phyloP scores from a whole-genome alignment of 2,888 invertebrate species.

The Chrysomela aeneicollis region DNA sequence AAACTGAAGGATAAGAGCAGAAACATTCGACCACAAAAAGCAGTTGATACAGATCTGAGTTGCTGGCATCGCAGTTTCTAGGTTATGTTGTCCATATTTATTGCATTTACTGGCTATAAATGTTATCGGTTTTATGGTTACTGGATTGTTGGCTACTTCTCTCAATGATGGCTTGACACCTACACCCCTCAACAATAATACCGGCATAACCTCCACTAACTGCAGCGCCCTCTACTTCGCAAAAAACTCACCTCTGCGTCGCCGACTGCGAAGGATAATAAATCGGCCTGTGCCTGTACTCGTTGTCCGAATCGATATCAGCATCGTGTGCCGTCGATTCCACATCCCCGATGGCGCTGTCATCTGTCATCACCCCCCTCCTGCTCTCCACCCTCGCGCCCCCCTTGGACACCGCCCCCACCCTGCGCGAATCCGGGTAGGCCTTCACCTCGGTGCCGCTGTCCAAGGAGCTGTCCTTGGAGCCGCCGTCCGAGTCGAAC shows the following conservation, averaged over 20 bases:
- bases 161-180: too few species aligned
- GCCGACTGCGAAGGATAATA: slow-evolving; percentile 54
- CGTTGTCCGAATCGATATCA: slow-evolving; percentile 86
- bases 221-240: background rate
- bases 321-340: slow-evolving; percentile 84
- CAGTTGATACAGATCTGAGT: too few species aligned
- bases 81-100: too few species aligned
- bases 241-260: slow-evolving; percentile 36
- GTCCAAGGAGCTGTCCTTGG: slow-evolving; percentile 84
- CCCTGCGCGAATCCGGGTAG: slow-evolving; percentile 58
- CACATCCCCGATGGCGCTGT: slow-evolving; percentile 51
- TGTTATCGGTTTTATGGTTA: too few species aligned
- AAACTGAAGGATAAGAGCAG: slow-evolving; percentile 21
- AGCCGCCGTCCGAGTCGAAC: slow-evolving; percentile 75
- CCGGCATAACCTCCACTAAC: background rate
- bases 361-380: slow-evolving; percentile 61
- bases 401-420: slow-evolving; percentile 38
- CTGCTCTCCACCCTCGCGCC: slow-evolving; percentile 41
- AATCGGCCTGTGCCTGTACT: slow-evolving; percentile 62
- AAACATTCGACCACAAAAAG: too few species aligned
- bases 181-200: too few species aligned
- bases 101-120: too few species aligned
- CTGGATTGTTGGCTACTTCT: too few species aligned
- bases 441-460: slow-evolving; percentile 73
- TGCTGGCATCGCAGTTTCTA: too few species aligned